These are phyloP conservation scores for Kryptopterus vitreolus DNA, from an alignment of 2,797 vertebrate genomes.

Conservation along the genomic window DNA sequence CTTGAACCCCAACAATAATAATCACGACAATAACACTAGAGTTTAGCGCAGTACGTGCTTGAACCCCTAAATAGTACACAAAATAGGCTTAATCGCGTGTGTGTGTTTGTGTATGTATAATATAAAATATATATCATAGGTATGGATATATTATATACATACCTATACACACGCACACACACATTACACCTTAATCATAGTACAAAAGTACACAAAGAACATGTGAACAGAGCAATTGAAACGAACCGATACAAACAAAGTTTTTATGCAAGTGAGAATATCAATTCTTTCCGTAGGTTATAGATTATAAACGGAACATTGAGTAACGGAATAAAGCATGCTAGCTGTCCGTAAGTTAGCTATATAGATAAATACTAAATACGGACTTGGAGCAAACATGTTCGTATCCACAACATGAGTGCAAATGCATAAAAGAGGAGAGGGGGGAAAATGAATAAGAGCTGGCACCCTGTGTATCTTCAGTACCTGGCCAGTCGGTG, in stretches of 20 bases:
- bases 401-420: background rate
- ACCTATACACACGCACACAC: too few relatives aligned
- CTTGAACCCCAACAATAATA: too few relatives aligned
- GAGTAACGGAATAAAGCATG: background rate
- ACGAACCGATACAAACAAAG: background rate
- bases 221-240: background rate
- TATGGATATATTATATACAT: too few relatives aligned
- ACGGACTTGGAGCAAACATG: background rate
- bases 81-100: background rate
- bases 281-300: background rate
- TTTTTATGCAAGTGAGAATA: background rate
- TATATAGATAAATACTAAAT: background rate
- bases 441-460: background rate
- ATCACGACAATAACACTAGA: too few relatives aligned
- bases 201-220: too few relatives aligned
- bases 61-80: background rate
- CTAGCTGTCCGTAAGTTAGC: background rate
- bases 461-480: background rate
- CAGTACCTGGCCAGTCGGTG: slow-evolving; percentile 51
- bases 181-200: too few relatives aligned
- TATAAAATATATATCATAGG: too few relatives aligned
- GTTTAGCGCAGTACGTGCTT: too few relatives aligned
- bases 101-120: too few relatives aligned
- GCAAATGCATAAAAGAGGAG: background rate
- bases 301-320: background rate